These are phyloP conservation scores for Propithecus perrieri DNA, from an alignment of 2,797 vertebrate genomes.

Conservation along the genomic window DNA sequence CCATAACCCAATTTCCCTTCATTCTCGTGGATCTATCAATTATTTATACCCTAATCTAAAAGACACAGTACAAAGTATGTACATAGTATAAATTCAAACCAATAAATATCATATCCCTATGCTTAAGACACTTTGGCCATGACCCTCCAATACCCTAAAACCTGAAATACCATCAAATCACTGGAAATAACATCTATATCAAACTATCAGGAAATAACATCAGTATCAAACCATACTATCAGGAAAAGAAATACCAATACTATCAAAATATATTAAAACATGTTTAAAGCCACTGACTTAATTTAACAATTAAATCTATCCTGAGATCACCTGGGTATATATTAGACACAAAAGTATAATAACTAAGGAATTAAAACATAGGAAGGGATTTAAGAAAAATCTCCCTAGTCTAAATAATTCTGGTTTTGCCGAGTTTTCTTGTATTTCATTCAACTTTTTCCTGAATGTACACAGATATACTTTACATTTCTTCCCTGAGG, in stretches of 20 bases:
- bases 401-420: background rate
- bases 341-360: background rate
- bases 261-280: slow-evolving; percentile 5
- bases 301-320: slow-evolving; percentile 17
- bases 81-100: slow-evolving; percentile 22
- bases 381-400: slow-evolving; percentile 27
- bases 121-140: background rate
- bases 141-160: slow-evolving; percentile 6
- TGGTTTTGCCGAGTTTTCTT: slow-evolving; percentile 29
- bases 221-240: background rate
- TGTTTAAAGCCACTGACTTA: background rate
- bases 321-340: background rate
- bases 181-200: background rate
- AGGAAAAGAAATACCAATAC: slow-evolving; percentile 26
- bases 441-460: slow-evolving; percentile 52
- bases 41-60: background rate
- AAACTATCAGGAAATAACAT: background rate
- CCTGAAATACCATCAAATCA: background rate
- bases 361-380: slow-evolving; percentile 38
- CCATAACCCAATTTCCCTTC: background rate
- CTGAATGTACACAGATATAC: slow-evolving; percentile 37
- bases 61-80: background rate
- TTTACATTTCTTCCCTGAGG: slow-evolving; percentile 45
- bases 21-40: background rate
- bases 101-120: background rate